Percentiles rank a stretch among this genome's conserved stretches.
These are phyloP conservation scores for Pogona vitticeps DNA, from an alignment of 2,113 vertebrate species.

Conservation along the genomic window DNA sequence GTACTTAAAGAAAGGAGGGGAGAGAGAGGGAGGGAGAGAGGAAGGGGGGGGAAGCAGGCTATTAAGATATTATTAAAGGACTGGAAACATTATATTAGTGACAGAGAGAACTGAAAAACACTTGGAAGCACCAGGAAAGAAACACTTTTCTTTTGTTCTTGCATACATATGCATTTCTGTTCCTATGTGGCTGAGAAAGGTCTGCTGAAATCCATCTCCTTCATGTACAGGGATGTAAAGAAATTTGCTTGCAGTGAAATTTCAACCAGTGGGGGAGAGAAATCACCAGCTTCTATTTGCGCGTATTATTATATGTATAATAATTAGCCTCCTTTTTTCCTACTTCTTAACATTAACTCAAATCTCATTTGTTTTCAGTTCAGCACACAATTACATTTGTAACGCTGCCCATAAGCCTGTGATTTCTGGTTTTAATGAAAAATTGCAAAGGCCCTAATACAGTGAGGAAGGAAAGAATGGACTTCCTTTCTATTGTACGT, in stretches of 20 bases:
- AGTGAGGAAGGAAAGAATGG: not conserved
- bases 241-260: not conserved
- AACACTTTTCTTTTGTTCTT: slow-evolving; percentile 21
- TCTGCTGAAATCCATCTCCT: not conserved
- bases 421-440: slow-evolving; percentile 27
- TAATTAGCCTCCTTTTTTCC: slow-evolving; percentile 35
- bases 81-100: slow-evolving; percentile 18
- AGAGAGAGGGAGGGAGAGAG: slow-evolving; percentile 2
- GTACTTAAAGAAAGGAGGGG: not conserved
- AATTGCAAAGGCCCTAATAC: slow-evolving; percentile 8
- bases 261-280: not conserved
- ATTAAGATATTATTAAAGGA: slow-evolving; percentile 21
- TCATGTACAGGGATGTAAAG: slow-evolving; percentile 16
- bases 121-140: not conserved
- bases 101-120: not conserved
- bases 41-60: slow-evolving; percentile 8
- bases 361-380: slow-evolving; percentile 24
- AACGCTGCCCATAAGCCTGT: slow-evolving; percentile 31
- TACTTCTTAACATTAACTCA: slow-evolving; percentile 6
- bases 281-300: not conserved
- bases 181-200: slow-evolving; percentile 22
- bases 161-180: slow-evolving; percentile 10
- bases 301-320: not conserved
- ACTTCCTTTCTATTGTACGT: slow-evolving; percentile 10
- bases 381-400: slow-evolving; percentile 36